Percentiles rank a stretch among this genome's conserved stretches.
These are phyloP conservation scores for Penelope pileata DNA, from an alignment of 2,113 vertebrate genomes.

Conservation along the genomic window DNA sequence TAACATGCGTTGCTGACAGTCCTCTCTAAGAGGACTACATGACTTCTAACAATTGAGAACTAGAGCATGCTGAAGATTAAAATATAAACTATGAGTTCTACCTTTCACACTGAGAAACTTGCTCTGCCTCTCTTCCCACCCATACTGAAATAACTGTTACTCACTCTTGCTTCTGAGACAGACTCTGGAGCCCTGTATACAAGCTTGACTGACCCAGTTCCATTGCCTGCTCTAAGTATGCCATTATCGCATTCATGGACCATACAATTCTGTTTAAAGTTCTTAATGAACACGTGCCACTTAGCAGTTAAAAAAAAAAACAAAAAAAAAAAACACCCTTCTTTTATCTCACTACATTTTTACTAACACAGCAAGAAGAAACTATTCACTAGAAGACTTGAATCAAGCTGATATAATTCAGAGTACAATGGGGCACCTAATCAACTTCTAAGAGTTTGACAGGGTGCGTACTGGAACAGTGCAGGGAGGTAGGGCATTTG, in stretches of 20 bases:
- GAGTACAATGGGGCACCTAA: background rate
- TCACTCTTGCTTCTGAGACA: background rate
- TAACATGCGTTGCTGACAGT: background rate
- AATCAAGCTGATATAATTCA: background rate
- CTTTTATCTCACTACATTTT: background rate
- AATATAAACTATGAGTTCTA: background rate
- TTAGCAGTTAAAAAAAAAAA: background rate
- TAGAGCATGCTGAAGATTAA: background rate
- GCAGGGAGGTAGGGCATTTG: background rate
- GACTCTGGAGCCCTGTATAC: background rate
- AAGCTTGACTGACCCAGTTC: background rate
- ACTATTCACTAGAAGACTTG: fast-evolving
- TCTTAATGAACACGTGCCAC: background rate
- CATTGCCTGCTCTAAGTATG: background rate
- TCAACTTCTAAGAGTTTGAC: background rate
- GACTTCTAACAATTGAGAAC: background rate
- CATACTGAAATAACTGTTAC: background rate
- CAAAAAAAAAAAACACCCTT: background rate
- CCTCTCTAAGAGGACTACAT: background rate
- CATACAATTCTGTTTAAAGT: background rate
- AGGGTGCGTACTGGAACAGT: fast-evolving
- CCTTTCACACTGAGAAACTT: background rate
- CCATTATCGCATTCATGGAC: background rate
- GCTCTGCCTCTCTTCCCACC: background rate
- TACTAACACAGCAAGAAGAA: background rate